Percentiles rank a stretch among this genome's conserved stretches.
phyloP scores from a whole-genome alignment of 2,797 vertebrate species.

The Podargus strigoides region DNA sequence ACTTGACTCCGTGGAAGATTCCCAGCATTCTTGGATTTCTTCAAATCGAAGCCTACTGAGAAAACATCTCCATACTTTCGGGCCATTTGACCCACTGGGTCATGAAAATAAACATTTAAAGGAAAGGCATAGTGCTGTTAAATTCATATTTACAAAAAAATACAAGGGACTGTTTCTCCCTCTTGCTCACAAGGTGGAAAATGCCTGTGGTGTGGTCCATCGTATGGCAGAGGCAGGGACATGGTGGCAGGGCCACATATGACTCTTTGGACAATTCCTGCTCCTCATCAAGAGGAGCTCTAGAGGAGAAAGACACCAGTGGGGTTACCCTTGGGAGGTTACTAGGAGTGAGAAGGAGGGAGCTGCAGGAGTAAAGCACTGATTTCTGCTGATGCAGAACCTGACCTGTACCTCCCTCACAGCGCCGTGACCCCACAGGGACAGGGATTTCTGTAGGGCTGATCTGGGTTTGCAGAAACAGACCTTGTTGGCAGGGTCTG shows the following conservation, averaged over 20 bases:
- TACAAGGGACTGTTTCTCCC: accelerated
- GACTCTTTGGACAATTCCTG: neutral
- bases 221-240: neutral
- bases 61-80: neutral
- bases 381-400: neutral
- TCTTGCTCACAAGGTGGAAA: accelerated
- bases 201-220: accelerated
- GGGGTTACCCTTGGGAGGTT: too few relatives aligned
- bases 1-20: neutral
- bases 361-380: neutral
- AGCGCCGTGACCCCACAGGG: neutral
- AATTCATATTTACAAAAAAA: neutral
- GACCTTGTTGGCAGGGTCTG: neutral
- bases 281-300: neutral
- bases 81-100: neutral
- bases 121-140: neutral
- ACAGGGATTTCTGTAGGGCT: accelerated
- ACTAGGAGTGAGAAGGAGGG: neutral
- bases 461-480: neutral
- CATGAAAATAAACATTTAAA: neutral
- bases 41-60: neutral
- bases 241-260: neutral
- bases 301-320: neutral
- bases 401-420: neutral
- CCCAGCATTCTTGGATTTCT: neutral